phyloP scores from a whole-genome alignment of 1,140 invertebrate species.

The Trinorchestia longiramus region DNA sequence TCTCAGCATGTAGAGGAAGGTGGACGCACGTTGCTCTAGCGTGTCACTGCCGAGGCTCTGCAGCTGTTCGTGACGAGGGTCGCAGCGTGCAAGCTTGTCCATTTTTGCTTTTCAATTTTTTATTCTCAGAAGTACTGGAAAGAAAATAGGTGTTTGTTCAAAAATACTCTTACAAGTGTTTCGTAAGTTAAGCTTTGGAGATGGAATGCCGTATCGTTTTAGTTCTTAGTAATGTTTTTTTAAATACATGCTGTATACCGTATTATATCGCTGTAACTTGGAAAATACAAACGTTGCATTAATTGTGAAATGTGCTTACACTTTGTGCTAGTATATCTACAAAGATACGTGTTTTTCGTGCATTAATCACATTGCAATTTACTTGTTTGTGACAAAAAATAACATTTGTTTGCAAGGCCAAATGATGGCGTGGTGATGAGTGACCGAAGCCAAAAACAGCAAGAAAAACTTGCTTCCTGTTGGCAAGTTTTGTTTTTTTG shows the following conservation, averaged over 20 bases:
- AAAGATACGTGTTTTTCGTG: neutral
- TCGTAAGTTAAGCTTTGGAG: neutral
- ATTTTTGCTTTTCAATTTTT: neutral
- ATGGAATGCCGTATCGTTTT: neutral
- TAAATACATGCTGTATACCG: neutral
- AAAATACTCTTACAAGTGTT: neutral
- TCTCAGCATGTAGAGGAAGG: neutral
- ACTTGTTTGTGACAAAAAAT: neutral
- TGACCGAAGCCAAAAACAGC: neutral
- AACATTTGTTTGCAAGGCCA: neutral
- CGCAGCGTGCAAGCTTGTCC: neutral
- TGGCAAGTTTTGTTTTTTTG: neutral
- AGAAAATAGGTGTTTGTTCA: neutral
- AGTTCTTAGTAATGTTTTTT: neutral
- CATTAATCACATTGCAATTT: neutral
- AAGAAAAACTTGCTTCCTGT: neutral
- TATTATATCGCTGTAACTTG: neutral
- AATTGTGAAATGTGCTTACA: neutral
- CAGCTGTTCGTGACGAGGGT: neutral
- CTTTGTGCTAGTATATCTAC: neutral
- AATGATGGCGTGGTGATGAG: neutral
- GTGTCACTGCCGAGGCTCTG: neutral
- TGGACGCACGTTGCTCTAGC: neutral
- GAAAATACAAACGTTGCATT: neutral
- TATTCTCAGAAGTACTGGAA: neutral